Percentiles rank a stretch among this genome's conserved stretches.
These are phyloP conservation scores for Pluvialis apricaria DNA, from an alignment of 2,113 vertebrate species.

Conservation along the genomic window DNA sequence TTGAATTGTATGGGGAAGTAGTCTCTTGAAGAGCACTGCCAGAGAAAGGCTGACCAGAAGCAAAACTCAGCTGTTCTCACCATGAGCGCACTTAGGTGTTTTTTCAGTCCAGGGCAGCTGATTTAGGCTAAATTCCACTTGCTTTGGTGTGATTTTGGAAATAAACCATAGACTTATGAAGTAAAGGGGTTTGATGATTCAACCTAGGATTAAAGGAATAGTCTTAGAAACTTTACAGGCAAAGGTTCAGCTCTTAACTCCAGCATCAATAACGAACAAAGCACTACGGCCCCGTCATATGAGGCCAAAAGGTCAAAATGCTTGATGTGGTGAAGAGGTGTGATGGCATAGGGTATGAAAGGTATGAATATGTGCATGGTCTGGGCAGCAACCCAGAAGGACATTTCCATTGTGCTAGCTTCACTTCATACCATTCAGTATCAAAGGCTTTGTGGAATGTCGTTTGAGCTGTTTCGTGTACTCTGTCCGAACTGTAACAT, in stretches of 20 bases:
- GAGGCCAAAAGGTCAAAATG: background rate
- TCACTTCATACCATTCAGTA: background rate
- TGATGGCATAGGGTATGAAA: background rate
- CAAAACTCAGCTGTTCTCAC: background rate
- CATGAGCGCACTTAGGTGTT: background rate
- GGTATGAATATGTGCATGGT: accelerated
- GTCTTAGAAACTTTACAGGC: background rate
- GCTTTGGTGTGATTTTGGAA: background rate
- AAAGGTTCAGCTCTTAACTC: background rate
- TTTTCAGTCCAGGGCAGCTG: background rate
- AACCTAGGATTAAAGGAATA: background rate
- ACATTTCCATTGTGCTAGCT: background rate
- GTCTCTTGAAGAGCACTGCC: background rate
- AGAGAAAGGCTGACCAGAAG: background rate
- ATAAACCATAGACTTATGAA: background rate
- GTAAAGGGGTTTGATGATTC: background rate
- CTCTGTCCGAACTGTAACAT: background rate
- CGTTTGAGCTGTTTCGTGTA: background rate
- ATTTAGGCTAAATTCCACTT: background rate
- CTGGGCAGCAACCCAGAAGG: background rate
- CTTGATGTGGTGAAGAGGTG: background rate
- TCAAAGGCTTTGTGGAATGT: background rate
- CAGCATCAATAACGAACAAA: background rate
- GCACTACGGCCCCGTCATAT: background rate
- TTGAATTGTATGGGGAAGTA: background rate